Evolutionary conservation across 2,113 vertebrate genomes (phyloP).

Genomic region (Thalassarche chlororhynchos): DNA sequence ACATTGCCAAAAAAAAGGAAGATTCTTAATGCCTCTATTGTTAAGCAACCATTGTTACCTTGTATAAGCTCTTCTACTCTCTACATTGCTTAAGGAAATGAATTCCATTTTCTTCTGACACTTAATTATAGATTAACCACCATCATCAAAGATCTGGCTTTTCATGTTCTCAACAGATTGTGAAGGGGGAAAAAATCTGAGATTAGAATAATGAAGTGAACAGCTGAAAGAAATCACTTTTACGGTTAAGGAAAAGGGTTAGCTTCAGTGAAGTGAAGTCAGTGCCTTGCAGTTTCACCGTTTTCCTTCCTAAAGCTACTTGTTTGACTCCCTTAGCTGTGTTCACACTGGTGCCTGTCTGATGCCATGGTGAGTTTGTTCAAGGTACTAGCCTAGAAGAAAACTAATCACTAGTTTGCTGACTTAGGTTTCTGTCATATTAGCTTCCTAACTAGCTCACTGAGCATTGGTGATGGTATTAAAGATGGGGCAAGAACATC

Average conservation of each 20-base stretch:
- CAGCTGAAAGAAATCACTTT: background rate
- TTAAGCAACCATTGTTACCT: conserved; percentile 10
- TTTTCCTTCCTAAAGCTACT: background rate
- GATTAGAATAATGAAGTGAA: background rate
- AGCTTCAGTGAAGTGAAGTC: background rate
- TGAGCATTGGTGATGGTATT: background rate
- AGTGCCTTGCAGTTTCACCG: background rate
- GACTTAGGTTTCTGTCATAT: background rate
- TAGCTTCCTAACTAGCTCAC: background rate
- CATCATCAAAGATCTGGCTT: conserved; percentile 20
- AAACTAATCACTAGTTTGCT: background rate
- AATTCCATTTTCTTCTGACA: conserved; percentile 18
- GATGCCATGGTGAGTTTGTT: background rate
- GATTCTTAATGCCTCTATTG: background rate
- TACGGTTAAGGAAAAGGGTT: background rate
- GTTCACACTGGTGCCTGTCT: background rate
- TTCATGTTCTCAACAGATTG: background rate
- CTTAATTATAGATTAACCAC: conserved; percentile 32
- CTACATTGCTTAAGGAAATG: background rate
- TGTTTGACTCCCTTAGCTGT: background rate
- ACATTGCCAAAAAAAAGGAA: background rate
- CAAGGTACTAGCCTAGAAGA: background rate
- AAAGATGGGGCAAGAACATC: background rate
- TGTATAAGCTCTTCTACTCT: background rate
- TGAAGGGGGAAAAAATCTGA: background rate